These are phyloP conservation scores for Mionectes macconnelli DNA, from an alignment of 2,113 vertebrate species.

Conservation along the genomic window DNA sequence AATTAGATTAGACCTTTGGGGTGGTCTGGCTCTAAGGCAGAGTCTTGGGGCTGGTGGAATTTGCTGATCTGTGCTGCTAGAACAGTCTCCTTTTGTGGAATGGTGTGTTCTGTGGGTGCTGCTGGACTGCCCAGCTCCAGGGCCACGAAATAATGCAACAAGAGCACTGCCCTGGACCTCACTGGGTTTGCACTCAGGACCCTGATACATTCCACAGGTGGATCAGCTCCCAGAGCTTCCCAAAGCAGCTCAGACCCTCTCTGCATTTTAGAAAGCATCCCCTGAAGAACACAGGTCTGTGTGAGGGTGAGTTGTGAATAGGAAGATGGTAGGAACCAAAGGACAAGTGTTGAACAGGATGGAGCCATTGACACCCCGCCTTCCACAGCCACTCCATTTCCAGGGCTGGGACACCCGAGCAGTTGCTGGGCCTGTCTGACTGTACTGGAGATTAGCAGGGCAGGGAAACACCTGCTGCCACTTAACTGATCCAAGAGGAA, in stretches of 20 bases:
- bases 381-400: neutral
- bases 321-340: neutral
- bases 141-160: neutral
- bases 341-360: neutral
- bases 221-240: neutral
- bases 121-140: neutral
- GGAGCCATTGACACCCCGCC: neutral
- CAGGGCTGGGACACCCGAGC: neutral
- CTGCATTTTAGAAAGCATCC: neutral
- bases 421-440: slow-evolving; percentile 1
- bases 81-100: neutral
- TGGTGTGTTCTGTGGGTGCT: neutral
- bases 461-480: slow-evolving; percentile 49
- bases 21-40: neutral
- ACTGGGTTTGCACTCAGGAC: neutral
- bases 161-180: neutral
- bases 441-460: neutral
- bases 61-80: neutral
- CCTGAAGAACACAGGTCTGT: neutral
- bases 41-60: neutral
- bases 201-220: rapidly evolving
- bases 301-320: neutral
- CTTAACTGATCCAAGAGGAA: neutral
- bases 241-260: neutral
- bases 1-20: neutral